Conservation (phyloP, 2,888 invertebrate genomes). For the Leucozona laternaria region DNA sequence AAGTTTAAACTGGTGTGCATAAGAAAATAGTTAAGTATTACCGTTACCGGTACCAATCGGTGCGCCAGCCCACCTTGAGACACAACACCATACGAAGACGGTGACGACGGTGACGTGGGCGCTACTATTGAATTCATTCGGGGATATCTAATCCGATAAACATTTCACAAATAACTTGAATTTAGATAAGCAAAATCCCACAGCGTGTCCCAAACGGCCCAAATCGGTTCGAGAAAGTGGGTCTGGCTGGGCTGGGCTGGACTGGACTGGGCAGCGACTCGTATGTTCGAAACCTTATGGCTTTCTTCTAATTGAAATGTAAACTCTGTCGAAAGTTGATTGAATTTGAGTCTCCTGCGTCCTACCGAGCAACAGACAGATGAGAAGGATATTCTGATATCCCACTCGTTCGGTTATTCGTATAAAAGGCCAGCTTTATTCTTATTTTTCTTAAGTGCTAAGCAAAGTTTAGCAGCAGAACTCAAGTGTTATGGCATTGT, state of each 20-base stretch:
- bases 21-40: slow-evolving; percentile 55
- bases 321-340: slow-evolving; percentile 69
- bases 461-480: slow-evolving; percentile 46
- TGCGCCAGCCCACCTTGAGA: slow-evolving; percentile 37
- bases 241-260: neutral
- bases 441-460: slow-evolving; percentile 52
- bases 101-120: slow-evolving; percentile 5
- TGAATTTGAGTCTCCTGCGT: slow-evolving; percentile 62
- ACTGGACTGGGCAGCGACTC: slow-evolving; percentile 3
- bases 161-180: slow-evolving; percentile 81
- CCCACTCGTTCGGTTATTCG: neutral
- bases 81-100: neutral
- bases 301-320: slow-evolving; percentile 72
- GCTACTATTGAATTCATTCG: slow-evolving; percentile 61
- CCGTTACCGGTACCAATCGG: too few species aligned
- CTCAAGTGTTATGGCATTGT: slow-evolving; percentile 49
- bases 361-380: slow-evolving; percentile 19
- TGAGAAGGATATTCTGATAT: slow-evolving; percentile 29
- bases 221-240: neutral
- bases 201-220: slow-evolving; percentile 29
- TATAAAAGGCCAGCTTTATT: slow-evolving; percentile 47
- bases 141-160: slow-evolving; percentile 81
- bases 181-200: slow-evolving; percentile 79
- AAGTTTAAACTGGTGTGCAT: slow-evolving; percentile 70
- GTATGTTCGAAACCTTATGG: slow-evolving; percentile 41